phyloP scores from a whole-genome alignment of 1,140 invertebrate species.

The Chironomus tepperi region DNA sequence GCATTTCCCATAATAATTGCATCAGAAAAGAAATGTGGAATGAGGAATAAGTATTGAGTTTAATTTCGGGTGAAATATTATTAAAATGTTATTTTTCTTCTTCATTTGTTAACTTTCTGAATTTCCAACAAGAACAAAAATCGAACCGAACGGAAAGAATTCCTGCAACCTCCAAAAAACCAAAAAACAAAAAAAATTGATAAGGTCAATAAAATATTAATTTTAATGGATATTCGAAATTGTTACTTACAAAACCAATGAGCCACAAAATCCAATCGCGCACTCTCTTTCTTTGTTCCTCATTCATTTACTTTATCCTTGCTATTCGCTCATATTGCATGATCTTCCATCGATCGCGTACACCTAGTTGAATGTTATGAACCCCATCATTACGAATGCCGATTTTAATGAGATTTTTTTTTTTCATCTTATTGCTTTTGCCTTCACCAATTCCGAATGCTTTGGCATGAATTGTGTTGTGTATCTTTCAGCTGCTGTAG shows the following conservation, averaged over 20 bases:
- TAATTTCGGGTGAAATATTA: slow-evolving; percentile 9
- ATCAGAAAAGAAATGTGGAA: not conserved
- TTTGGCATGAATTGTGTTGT: not conserved
- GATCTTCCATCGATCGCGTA: not conserved
- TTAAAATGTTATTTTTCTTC: slow-evolving; percentile 2
- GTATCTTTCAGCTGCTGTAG: not conserved
- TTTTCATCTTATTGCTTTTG: not conserved
- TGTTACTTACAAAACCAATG: not conserved
- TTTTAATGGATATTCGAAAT: not conserved
- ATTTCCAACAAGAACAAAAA: not conserved
- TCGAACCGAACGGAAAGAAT: not conserved
- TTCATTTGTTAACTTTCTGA: not conserved
- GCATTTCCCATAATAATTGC: too few species aligned
- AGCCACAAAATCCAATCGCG: not conserved
- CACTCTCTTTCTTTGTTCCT: not conserved
- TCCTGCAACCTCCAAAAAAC: not conserved
- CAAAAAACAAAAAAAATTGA: not conserved
- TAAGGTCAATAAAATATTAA: slow-evolving; percentile 15
- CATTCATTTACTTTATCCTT: not conserved
- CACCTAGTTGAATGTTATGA: not conserved
- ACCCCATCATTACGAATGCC: not conserved
- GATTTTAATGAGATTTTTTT: slow-evolving; percentile 6
- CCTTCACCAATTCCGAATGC: not conserved
- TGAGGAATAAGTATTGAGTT: not conserved
- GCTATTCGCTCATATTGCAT: not conserved